Evolutionary conservation across 2,113 vertebrate genomes (phyloP), one percentile per base, ranked within the genome.

Genomic region (Grammomys surdaster): DNA sequence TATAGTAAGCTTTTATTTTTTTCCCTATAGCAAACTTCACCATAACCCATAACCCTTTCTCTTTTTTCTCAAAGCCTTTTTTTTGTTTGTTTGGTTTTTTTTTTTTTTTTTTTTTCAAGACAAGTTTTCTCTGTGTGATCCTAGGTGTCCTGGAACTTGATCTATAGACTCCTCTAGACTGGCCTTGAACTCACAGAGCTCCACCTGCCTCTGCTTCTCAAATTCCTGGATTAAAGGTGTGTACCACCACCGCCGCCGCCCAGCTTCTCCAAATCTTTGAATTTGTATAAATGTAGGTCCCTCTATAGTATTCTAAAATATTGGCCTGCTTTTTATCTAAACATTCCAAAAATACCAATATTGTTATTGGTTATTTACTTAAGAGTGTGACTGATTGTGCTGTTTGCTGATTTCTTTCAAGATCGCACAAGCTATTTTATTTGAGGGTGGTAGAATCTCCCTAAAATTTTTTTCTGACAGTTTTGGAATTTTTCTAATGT

Each of bases 401-500:
- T 8, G 5, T 46, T 40, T 28, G 3, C 48, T 72, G 48, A 84
- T n/a, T 51, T 51, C 14, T 31, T 28, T 13, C 3, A 73, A 76
- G 91, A n/a, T 0, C 4, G 1, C 13, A 22, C 22, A 77, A 5
- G 13, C 4, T 12, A 40, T 19, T 14, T 88, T 33, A 72, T 87
- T n/a, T 6, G 2, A 51, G 1, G 1, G 0, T 2, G 5, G 10
- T 20, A 69, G 58, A 11, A 28, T 73, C 0, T 3, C 31, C 1
- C 19, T 51, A 16, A 82, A 77, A 22, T 67, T 81, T 91, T 91
- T 91, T 93, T 48, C n/a, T 40, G 28, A 65, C 87, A 10, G 11
- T 82, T 60, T 51, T 28, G 69, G 76, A 63, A 1, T 0, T 70
- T 60, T 92, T 65, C 56, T 65, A 81, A 76, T 89, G 17, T 3